These are phyloP conservation scores for Drosophila anceps DNA, from an alignment of 2,888 invertebrate species.

Conservation along the genomic window DNA sequence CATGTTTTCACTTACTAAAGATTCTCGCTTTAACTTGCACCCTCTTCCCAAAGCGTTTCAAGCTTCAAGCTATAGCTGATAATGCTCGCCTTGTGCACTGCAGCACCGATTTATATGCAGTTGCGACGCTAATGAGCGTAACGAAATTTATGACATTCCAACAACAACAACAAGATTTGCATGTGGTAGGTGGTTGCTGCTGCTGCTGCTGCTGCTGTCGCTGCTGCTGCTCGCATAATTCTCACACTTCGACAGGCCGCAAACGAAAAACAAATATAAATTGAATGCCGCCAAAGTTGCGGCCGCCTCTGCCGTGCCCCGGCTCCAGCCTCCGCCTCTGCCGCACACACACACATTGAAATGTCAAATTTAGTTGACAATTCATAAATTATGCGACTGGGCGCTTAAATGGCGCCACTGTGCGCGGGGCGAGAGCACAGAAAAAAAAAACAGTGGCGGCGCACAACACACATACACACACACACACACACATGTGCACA, in stretches of 20 bases:
- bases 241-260: constrained; percentile 84
- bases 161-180: constrained; percentile 38
- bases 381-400: constrained; percentile 83
- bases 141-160: constrained; percentile 83
- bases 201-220: constrained; percentile 39
- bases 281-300: constrained; percentile 68
- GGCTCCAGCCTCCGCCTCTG: constrained; percentile 22
- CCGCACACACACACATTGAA: constrained; percentile 77
- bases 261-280: constrained; percentile 60
- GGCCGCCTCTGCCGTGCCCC: constrained; percentile 8
- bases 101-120: constrained; percentile 37
- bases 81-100: not conserved
- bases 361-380: constrained; percentile 85
- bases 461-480: not conserved
- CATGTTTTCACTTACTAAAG: not conserved
- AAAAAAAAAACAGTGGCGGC: constrained; percentile 7
- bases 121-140: constrained; percentile 78
- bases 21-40: not conserved
- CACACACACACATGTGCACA: not conserved
- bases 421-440: not conserved
- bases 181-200: constrained; percentile 33
- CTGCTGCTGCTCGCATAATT: constrained; percentile 73
- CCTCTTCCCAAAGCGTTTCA: not conserved
- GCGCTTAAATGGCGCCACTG: constrained; percentile 83
- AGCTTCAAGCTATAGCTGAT: constrained; percentile 16